Evolutionary conservation across 2,113 vertebrate genomes (phyloP).

Genomic region (mouse (Mus musculus)): DNA sequence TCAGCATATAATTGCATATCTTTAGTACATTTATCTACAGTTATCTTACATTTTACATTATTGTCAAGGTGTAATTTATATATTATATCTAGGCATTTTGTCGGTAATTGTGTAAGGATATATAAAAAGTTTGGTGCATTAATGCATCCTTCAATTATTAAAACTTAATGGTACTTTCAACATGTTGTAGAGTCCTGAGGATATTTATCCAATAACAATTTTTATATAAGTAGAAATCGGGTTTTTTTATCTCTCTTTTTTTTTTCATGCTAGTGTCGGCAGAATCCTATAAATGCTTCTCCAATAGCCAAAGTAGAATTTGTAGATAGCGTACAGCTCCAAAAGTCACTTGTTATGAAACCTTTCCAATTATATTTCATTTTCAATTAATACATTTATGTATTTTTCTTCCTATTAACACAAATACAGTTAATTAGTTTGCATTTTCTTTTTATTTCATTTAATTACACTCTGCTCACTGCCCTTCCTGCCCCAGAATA

Average conservation of each 20-base stretch:
- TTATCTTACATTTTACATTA: background rate
- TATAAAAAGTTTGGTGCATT: background rate
- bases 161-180: background rate
- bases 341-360: background rate
- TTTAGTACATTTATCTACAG: background rate
- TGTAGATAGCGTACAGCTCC: background rate
- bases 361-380: background rate
- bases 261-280: background rate
- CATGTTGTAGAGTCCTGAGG: background rate
- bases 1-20: background rate
- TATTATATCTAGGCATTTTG: background rate
- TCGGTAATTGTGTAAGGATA: background rate
- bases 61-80: background rate
- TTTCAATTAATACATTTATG: background rate
- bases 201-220: background rate
- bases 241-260: background rate
- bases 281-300: background rate
- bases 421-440: background rate
- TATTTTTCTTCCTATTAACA: background rate
- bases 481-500: no score
- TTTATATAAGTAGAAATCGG: background rate
- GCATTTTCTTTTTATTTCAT: background rate
- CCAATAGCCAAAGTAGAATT: background rate
- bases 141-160: background rate
- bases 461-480: no score